Evolutionary conservation across 1,140 invertebrate genomes (phyloP), one percentile per base, ranked within the genome.

Genomic region (Scaptomyza montana): DNA sequence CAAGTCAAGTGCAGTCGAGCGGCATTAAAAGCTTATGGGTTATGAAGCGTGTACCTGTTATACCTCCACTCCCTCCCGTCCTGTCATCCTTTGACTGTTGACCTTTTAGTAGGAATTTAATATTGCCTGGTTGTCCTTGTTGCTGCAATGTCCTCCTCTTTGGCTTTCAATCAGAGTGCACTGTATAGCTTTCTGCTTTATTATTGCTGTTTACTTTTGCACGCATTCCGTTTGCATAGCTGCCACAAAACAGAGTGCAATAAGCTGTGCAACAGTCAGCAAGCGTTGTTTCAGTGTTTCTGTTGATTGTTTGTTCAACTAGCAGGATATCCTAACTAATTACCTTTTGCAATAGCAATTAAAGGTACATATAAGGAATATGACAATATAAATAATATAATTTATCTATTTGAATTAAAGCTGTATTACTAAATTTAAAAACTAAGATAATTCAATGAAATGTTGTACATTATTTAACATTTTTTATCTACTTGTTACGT

Each of bases 11-110:
- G 60, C 80, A 78, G 59, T 78, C 61, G 25, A 45, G 75, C 65
- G 49, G 66, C 67, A 80, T 72, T 77, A 80, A 76, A 72, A 66
- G 76, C 70, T 74, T 74, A 68, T 75, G 57, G 33, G 33, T 36
- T 80, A 49, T 68, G 59, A 54, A 64, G 12, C 33, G 33, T 59
- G 54, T 68, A 74, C 65, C 62, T 67, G 54, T 53, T 50, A 47
- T 19, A 2, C 7, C 57, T 6, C 12, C 25, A 16, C 9, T 21
- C 16, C 33, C 43, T 10, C 3, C 30, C 0, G 6, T 19, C 50
- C 19, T 43, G 36, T 13, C 33, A 13, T 50, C 50, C 61, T 62
- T 30, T 46, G 56, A 63, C 16, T 47, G 56, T 45, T 74, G 65
- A 74, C 65, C 65, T 63, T 63, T 69, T 69, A 46, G 39, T 45